These are phyloP conservation scores for Numida meleagris DNA, from an alignment of 2,113 vertebrate genomes.

Conservation along the genomic window DNA sequence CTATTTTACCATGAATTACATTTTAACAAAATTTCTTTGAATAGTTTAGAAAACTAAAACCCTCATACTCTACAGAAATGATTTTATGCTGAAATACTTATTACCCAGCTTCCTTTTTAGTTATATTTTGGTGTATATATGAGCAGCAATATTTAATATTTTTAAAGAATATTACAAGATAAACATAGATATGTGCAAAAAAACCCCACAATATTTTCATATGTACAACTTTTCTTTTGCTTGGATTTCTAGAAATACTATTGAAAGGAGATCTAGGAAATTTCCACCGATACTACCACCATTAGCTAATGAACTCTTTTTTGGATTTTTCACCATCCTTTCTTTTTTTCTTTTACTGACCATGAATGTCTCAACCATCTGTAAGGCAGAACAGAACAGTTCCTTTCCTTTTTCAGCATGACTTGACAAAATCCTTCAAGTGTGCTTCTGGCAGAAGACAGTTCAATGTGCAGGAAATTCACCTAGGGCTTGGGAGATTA, in stretches of 20 bases:
- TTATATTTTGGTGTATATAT: neutral
- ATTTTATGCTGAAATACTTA: neutral
- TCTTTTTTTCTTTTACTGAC: neutral
- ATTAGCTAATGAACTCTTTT: neutral
- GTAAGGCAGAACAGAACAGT: neutral
- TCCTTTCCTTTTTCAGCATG: neutral
- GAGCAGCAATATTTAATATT: neutral
- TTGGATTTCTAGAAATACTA: neutral
- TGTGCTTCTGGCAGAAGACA: neutral
- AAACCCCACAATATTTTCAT: neutral
- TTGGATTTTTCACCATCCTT: neutral
- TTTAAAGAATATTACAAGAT: neutral
- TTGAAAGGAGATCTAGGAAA: accelerated
- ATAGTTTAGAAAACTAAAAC: neutral
- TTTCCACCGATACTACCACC: neutral
- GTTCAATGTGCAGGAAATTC: neutral
- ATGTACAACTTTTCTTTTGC: neutral
- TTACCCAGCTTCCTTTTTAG: neutral
- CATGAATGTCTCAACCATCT: neutral
- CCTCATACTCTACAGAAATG: neutral
- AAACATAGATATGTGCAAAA: neutral
- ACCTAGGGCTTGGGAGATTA: neutral
- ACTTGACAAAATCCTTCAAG: neutral
- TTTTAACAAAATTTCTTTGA: constrained; percentile 2
- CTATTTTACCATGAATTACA: neutral